phyloP scores from a whole-genome alignment of 1,140 invertebrate genomes.

The Drosophila lini region DNA sequence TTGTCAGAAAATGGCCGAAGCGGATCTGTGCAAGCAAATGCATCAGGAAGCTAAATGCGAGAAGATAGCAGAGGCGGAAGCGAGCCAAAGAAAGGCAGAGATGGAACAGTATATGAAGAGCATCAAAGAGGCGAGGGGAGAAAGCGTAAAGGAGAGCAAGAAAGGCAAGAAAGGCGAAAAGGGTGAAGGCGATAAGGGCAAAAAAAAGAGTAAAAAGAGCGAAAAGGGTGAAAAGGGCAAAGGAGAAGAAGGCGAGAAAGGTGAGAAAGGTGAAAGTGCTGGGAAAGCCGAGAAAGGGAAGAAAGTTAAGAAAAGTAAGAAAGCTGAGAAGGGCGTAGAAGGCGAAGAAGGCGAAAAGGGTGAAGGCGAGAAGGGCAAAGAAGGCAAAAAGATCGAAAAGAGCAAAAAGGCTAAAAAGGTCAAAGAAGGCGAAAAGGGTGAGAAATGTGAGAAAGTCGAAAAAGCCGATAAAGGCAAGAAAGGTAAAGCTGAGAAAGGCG shows the following conservation, averaged over 20 bases:
- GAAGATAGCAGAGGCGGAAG: background rate
- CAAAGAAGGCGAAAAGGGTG: background rate
- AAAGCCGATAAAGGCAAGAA: background rate
- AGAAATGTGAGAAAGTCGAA: background rate
- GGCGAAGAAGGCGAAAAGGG: background rate
- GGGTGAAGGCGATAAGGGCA: background rate
- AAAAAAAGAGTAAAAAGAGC: background rate
- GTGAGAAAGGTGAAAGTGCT: too few relatives aligned
- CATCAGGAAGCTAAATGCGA: background rate
- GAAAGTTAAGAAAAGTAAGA: too few relatives aligned
- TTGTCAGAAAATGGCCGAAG: background rate
- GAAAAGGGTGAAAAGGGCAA: too few relatives aligned
- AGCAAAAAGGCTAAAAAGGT: background rate
- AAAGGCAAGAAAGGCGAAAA: background rate
- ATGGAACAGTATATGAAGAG: slow-evolving; percentile 11
- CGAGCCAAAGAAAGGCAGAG: slow-evolving; percentile 5
- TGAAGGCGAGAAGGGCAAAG: background rate
- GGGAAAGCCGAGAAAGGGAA: background rate
- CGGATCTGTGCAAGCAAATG: slow-evolving; percentile 7
- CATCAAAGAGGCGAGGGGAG: slow-evolving; percentile 14
- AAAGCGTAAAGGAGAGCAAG: background rate
- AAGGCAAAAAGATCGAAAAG: background rate
- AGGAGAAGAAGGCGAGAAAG: background rate
- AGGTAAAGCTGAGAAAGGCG: background rate
- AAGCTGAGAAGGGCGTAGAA: background rate